Evolutionary conservation across 2,888 invertebrate genomes (phyloP), one percentile per base, ranked within the genome.

Genomic region (Eustalomyia histrio): DNA sequence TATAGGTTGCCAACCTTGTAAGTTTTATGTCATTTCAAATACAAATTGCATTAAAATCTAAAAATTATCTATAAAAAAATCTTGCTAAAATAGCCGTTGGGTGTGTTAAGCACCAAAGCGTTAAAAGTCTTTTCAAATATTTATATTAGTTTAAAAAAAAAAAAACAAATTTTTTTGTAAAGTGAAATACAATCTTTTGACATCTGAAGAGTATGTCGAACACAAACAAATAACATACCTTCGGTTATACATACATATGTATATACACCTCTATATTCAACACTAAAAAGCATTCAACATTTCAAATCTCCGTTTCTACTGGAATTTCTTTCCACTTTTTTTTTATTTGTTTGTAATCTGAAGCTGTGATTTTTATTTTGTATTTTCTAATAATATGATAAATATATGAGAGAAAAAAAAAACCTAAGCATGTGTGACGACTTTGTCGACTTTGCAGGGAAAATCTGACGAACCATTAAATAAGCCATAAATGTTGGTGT

Each of bases 381-480:
- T 39, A 29, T 29, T 63, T 47, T 61, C 47, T 61, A n/a, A 47
- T 47, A 43, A 12, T 47, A 47, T 61, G 16, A 9, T 43, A n/a
- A 14, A 53, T 53, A 43, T n/a, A 43, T 17, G 33, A 16, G 2
- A 5, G 24, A 24, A 24, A 52, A 21, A 35, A 18, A 14, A 39
- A 55, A 67, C 57, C 43, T 39, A 55, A 67, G 67, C 67, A 67
- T 24, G 67, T 67, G 67, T 67, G 55, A 67, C 65, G 65, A 39
- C 63, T 50, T 63, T 24, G 63, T 9, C 61, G 47, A 61, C 16
- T 50, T 24, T 55, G 39, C n/a, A n/a, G 24, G 21, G 16, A 55
- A 67, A 60, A 83, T 83, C 84, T 84, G 85, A 83, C 85, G 83
- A 84, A 85, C 84, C 83, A 83, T 84, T 84, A 85, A 84, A 84